Conservation (phyloP, 1,140 invertebrate genomes). For the Magallana angulata region DNA sequence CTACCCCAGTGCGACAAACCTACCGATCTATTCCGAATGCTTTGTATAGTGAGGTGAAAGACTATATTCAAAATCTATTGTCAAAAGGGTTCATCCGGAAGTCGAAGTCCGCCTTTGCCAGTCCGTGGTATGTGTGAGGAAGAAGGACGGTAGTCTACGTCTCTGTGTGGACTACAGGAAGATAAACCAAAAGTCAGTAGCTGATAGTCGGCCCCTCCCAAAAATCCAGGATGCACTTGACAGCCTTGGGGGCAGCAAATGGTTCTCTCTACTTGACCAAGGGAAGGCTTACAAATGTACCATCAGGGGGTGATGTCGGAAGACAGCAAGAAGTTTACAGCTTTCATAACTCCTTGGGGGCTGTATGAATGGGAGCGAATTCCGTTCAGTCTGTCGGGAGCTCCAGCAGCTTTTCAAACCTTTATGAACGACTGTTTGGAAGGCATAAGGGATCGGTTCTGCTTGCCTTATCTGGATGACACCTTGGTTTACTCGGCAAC, state of each 20-base stretch:
- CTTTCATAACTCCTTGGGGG: conserved; percentile 37
- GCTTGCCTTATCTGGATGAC: conserved; percentile 58
- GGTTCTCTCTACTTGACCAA: conserved; percentile 58
- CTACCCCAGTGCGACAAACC: conserved; percentile 38
- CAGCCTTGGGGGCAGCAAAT: conserved; percentile 50
- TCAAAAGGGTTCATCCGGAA: too few relatives aligned
- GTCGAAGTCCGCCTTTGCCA: conserved; percentile 27
- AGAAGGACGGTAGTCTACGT: conserved; percentile 57
- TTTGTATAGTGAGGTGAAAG: conserved; percentile 59
- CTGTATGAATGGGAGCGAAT: conserved; percentile 59
- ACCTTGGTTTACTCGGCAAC: conserved; percentile 48
- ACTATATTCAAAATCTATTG: conserved; percentile 39
- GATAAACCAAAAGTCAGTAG: conserved; percentile 53
- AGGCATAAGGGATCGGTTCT: conserved; percentile 41
- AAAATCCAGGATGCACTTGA: conserved; percentile 50
- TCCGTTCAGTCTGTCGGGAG: conserved; percentile 42
- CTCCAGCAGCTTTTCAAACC: conserved; percentile 53
- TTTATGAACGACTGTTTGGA: conserved; percentile 51
- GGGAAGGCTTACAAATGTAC: conserved; percentile 62
- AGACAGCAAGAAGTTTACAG: conserved; percentile 50
- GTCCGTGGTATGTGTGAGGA: conserved; percentile 52
- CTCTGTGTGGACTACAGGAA: conserved; percentile 62
- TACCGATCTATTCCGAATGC: conserved; percentile 55
- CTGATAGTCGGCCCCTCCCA: conserved; percentile 42
- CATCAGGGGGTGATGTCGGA: conserved; percentile 56